Evolutionary conservation across 2,113 vertebrate genomes (phyloP).

Genomic region (Colistium nudipinnis): DNA sequence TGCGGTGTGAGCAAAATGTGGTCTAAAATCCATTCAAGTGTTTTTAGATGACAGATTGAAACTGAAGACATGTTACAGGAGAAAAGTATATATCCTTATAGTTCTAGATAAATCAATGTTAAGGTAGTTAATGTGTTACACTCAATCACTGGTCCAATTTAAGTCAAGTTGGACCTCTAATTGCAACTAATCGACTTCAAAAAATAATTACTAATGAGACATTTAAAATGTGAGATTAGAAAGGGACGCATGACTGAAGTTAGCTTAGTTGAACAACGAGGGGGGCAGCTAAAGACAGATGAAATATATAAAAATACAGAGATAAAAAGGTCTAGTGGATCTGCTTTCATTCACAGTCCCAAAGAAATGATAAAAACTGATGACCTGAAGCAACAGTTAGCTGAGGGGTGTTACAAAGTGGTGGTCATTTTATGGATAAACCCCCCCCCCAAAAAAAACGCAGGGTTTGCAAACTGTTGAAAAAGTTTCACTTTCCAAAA

Average conservation of each 20-base stretch:
- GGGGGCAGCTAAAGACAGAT: not conserved
- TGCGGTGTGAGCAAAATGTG: not conserved
- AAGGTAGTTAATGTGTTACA: not conserved
- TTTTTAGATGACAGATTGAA: not conserved
- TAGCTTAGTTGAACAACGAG: not conserved
- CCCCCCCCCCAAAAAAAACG: too few relatives aligned
- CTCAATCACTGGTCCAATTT: not conserved
- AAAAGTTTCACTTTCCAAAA: not conserved
- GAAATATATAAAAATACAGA: not conserved
- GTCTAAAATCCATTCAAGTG: not conserved
- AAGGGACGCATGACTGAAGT: not conserved
- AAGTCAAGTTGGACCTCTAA: constrained; percentile 6
- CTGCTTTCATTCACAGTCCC: not conserved
- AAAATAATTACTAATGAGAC: not conserved
- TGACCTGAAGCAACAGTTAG: not conserved
- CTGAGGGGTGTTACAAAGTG: not conserved
- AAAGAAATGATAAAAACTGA: not conserved
- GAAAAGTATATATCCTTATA: too few relatives aligned
- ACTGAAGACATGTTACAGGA: too few relatives aligned
- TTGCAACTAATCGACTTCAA: not conserved
- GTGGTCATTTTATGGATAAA: not conserved
- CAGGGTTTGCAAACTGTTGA: not conserved
- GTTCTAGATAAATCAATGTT: not conserved
- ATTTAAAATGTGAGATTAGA: not conserved
- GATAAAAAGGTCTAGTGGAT: not conserved